Evolutionary conservation across 64 coral and sea anemone genomes (phyloP).

Genomic region (Porites australiensis): DNA sequence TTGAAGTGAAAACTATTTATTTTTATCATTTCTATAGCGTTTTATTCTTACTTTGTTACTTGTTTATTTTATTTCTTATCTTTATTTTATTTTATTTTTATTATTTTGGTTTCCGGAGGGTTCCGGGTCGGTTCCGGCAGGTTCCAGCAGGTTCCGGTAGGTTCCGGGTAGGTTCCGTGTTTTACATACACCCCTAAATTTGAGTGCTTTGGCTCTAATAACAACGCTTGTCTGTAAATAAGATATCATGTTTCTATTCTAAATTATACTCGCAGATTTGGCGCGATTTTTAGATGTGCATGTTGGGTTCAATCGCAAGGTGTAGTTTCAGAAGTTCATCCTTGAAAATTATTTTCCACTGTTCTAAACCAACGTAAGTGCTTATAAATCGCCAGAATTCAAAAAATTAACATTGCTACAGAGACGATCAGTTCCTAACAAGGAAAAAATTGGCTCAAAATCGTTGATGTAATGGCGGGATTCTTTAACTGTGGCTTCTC

Average conservation of each 20-base stretch:
- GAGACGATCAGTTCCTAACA: background rate
- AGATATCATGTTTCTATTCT: slow-evolving; percentile 19
- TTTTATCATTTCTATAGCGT: too few relatives aligned
- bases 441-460: too few relatives aligned
- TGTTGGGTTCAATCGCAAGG: background rate
- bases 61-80: too few relatives aligned
- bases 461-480: slow-evolving; percentile 44
- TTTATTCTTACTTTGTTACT: too few relatives aligned
- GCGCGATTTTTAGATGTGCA: background rate
- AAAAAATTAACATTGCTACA: background rate
- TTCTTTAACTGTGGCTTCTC: slow-evolving; percentile 70
- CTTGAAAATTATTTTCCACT: background rate
- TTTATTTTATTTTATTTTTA: too few relatives aligned
- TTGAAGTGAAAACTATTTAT: too few relatives aligned
- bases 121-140: too few relatives aligned
- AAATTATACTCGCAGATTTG: background rate
- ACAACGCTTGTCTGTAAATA: background rate
- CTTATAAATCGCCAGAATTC: background rate
- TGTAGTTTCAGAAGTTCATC: background rate
- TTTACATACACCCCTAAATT: too few relatives aligned
- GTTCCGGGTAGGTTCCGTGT: too few relatives aligned
- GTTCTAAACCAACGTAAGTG: background rate
- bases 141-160: too few relatives aligned
- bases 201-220: too few relatives aligned
- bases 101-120: too few relatives aligned